A percentile compares a stretch with the other conserved stretches of the same genome.
Evolutionary conservation across 2,797 vertebrate genomes (phyloP).

Genomic region (Cryptoprocta ferox): DNA sequence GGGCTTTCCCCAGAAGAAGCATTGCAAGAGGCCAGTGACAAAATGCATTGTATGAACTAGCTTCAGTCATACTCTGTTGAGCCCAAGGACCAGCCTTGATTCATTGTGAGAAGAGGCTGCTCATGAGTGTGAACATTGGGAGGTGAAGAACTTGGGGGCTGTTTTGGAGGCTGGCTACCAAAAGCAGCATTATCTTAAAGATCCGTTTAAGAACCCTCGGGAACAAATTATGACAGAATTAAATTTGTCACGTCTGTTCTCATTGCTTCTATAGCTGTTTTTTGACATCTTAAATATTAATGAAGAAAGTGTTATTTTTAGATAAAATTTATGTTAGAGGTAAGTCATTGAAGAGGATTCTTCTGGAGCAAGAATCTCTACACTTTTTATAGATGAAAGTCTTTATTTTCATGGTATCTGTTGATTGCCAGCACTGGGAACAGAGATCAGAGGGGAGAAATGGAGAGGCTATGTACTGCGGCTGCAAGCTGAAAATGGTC

Average conservation of each 20-base stretch:
- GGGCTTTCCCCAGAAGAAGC: not conserved
- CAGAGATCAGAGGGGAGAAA: not conserved
- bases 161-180: not conserved
- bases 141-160: not conserved
- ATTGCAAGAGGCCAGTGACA: not conserved
- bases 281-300: not conserved
- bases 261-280: not conserved
- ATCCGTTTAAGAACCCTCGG: not conserved
- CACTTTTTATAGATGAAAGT: not conserved
- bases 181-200: not conserved
- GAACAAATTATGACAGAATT: not conserved
- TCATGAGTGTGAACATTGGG: too few species aligned
- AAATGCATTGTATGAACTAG: not conserved
- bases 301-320: slow-evolving; percentile 4
- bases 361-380: not conserved
- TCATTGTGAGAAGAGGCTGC: not conserved
- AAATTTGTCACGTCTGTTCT: not conserved
- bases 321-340: not conserved
- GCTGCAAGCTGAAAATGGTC: not conserved
- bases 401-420: not conserved
- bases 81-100: not conserved
- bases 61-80: not conserved
- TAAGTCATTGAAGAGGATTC: not conserved
- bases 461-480: not conserved
- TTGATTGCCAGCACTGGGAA: not conserved